Conservation (phyloP, 92 coral and sea anemone species). For the Palythoa heliodiscus region DNA sequence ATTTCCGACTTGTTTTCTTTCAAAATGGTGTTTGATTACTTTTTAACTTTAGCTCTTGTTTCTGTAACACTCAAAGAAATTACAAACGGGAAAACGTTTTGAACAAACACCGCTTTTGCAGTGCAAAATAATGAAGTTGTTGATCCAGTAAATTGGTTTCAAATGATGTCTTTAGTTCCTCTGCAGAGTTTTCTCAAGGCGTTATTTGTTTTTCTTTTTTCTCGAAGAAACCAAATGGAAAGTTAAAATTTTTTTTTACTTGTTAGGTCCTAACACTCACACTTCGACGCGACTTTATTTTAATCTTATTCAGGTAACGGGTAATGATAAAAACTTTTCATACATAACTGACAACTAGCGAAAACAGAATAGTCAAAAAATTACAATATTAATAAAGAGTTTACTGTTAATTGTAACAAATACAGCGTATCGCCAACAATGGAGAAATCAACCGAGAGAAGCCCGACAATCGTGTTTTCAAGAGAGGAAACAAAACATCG, state of each 20-base stretch:
- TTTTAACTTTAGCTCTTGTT: constrained; percentile 2
- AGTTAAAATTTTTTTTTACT: neutral
- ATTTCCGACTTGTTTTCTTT: constrained; percentile 24
- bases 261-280: neutral
- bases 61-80: neutral
- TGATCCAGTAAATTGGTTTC: constrained; percentile 26
- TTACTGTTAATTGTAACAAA: neutral
- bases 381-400: neutral
- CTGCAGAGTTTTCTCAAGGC: neutral
- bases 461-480: constrained; percentile 29
- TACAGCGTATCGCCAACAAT: neutral
- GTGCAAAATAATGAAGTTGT: constrained; percentile 5
- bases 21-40: neutral
- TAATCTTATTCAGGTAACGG: neutral
- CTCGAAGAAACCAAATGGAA: neutral
- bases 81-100: neutral
- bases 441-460: constrained; percentile 29
- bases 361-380: neutral
- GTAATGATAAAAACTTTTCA: neutral
- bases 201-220: neutral
- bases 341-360: no score
- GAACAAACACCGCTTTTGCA: neutral
- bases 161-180: constrained; percentile 27
- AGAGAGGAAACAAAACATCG: constrained; percentile 65
- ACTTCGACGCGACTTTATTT: neutral